phyloP scores from a whole-genome alignment of 2,797 vertebrate genomes.

The Neosilurus mollespiculum region DNA sequence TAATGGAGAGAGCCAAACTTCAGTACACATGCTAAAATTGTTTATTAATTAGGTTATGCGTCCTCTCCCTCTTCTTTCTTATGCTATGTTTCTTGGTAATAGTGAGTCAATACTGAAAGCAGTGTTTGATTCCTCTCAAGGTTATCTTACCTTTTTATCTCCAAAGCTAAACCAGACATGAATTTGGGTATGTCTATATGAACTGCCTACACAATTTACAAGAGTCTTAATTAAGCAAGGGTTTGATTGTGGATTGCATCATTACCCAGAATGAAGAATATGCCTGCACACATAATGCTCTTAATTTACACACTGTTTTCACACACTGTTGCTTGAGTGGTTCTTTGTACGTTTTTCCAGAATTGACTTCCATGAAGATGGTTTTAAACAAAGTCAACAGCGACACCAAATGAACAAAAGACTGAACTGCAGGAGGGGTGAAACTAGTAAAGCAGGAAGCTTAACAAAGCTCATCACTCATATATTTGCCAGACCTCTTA shows the following conservation, averaged over 20 bases:
- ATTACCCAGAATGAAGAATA: not conserved
- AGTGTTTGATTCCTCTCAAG: not conserved
- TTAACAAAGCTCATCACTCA: too few species aligned
- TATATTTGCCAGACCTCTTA: too few species aligned
- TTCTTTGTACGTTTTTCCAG: not conserved
- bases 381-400: constrained; percentile 5
- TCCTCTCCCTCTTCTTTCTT: not conserved
- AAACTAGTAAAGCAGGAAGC: not conserved
- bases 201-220: not conserved
- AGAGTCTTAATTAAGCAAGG: not conserved
- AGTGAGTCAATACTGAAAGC: not conserved
- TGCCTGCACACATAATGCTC: too few species aligned
- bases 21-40: not conserved
- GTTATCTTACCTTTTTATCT: too few species aligned
- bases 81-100: not conserved
- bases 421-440: not conserved
- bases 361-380: not conserved
- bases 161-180: not conserved
- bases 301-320: not conserved
- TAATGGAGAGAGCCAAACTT: not conserved
- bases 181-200: not conserved
- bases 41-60: not conserved
- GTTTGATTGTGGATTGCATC: not conserved
- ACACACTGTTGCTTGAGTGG: not conserved
- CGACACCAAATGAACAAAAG: constrained; percentile 11